Conservation (phyloP, 2,113 vertebrate genomes). For the Microcebus murinus region DNA sequence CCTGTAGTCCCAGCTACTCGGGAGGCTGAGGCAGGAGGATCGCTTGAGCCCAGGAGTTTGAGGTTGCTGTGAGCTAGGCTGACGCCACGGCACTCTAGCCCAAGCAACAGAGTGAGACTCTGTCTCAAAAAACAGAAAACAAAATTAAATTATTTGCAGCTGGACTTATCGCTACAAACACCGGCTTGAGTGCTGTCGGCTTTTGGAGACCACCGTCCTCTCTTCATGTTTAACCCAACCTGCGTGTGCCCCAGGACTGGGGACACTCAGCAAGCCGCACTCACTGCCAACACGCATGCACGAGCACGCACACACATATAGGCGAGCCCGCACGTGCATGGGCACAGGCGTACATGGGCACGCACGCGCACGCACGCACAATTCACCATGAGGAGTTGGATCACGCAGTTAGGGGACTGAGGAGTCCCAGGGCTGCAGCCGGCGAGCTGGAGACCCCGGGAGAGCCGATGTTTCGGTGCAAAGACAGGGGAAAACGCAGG, state of each 20-base stretch:
- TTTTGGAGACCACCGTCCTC: neutral
- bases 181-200: neutral
- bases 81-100: no score
- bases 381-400: no score
- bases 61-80: no score
- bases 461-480: neutral
- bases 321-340: no score
- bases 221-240: no score
- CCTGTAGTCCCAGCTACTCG: no score
- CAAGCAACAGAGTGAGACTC: no score
- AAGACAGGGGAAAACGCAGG: neutral
- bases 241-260: neutral
- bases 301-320: no score
- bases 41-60: no score
- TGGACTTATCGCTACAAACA: neutral
- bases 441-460: no score
- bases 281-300: neutral
- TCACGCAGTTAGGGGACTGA: neutral
- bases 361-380: neutral
- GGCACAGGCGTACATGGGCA: neutral
- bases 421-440: neutral
- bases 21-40: no score
- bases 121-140: no score
- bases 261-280: neutral
- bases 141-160: neutral